These are phyloP conservation scores for Cistogaster globosa DNA, from an alignment of 2,888 invertebrate genomes.

Conservation along the genomic window DNA sequence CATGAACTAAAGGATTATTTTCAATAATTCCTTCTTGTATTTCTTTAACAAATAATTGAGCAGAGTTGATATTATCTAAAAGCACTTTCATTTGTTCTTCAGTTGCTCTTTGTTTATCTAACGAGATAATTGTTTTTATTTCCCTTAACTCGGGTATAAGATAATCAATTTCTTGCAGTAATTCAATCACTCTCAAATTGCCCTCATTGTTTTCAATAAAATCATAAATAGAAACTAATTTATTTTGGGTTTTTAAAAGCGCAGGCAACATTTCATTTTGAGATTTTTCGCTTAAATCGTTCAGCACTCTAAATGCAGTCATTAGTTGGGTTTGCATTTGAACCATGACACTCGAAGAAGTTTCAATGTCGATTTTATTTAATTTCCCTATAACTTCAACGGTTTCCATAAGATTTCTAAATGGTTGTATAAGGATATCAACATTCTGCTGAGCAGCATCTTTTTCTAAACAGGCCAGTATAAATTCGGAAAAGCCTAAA, in stretches of 20 bases:
- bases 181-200: constrained; percentile 78
- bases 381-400: constrained; percentile 75
- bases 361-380: constrained; percentile 77
- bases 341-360: constrained; percentile 77
- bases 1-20: constrained; percentile 74
- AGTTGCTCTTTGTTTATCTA: background rate
- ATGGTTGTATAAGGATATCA: constrained; percentile 71
- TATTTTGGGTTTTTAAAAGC: constrained; percentile 77
- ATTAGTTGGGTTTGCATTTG: constrained; percentile 79
- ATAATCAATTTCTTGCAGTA: constrained; percentile 80
- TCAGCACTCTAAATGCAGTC: constrained; percentile 78
- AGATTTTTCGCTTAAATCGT: constrained; percentile 77
- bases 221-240: constrained; percentile 78
- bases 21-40: constrained; percentile 77
- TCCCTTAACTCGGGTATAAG: constrained; percentile 76
- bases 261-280: constrained; percentile 72
- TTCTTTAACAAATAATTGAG: constrained; percentile 75
- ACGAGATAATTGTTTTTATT: constrained; percentile 45
- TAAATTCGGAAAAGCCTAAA: constrained; percentile 75
- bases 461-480: constrained; percentile 55
- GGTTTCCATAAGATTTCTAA: constrained; percentile 75
- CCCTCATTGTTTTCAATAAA: constrained; percentile 80
- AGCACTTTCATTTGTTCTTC: constrained; percentile 73
- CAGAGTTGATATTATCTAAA: constrained; percentile 71
- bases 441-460: constrained; percentile 46